These are phyloP conservation scores for Parthenolecanium corni DNA, from an alignment of 2,888 invertebrate species.

Conservation along the genomic window DNA sequence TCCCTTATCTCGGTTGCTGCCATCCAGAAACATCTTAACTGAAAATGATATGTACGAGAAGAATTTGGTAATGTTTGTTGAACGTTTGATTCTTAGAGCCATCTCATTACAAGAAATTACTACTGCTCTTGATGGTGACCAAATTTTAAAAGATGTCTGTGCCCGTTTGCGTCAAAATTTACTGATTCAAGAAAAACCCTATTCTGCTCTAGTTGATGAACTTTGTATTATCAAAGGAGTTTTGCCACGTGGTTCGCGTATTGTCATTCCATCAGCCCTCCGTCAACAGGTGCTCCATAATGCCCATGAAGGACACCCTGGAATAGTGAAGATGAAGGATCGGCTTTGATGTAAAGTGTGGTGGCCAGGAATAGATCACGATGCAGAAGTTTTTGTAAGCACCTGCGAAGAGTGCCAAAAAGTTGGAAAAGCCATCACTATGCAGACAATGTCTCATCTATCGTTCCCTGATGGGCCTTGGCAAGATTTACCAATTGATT, in stretches of 20 bases:
- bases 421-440: background rate
- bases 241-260: background rate
- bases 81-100: background rate
- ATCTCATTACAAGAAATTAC: background rate
- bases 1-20: background rate
- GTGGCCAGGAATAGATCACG: constrained; percentile 18
- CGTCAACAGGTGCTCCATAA: background rate
- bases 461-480: constrained; percentile 9
- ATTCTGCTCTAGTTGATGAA: background rate
- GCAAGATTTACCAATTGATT: constrained; percentile 6
- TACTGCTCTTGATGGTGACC: background rate
- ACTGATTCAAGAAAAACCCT: background rate
- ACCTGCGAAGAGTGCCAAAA: constrained; percentile 19
- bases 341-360: constrained; percentile 17
- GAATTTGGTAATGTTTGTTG: background rate
- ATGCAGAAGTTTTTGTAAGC: background rate
- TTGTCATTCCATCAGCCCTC: constrained; percentile 1
- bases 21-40: background rate
- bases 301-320: constrained; percentile 28
- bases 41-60: background rate
- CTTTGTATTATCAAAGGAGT: background rate
- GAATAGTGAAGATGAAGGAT: constrained; percentile 21
- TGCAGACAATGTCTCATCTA: background rate
- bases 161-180: background rate
- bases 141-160: background rate